A percentile compares a stretch with the other conserved stretches of the same genome.
Evolutionary conservation across 2,888 invertebrate genomes (phyloP).

Genomic region (Diaprepes abbreviatus): DNA sequence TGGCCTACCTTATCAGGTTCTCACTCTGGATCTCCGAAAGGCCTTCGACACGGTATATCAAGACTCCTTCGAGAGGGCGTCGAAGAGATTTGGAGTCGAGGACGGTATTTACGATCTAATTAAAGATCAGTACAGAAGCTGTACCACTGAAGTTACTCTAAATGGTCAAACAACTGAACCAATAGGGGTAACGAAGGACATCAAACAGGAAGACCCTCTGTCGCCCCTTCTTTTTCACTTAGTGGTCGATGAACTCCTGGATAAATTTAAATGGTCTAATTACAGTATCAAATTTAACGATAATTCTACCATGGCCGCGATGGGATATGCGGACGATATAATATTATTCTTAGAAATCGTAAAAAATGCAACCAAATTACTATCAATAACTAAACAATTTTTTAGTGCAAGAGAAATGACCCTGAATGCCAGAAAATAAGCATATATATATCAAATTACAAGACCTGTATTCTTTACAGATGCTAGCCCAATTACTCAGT

Average conservation of each 20-base stretch:
- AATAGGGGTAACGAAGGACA: not conserved
- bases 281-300: not conserved
- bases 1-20: slow-evolving; percentile 22
- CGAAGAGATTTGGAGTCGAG: slow-evolving; percentile 32
- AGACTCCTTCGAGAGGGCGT: slow-evolving; percentile 31
- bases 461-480: not conserved
- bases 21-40: slow-evolving; percentile 48
- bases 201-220: slow-evolving; percentile 32
- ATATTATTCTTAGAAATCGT: slow-evolving; percentile 12
- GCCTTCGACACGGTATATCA: slow-evolving; percentile 51
- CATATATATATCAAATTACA: not conserved
- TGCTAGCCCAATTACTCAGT: not conserved
- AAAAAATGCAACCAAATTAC: not conserved
- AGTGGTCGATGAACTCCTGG: slow-evolving; percentile 23
- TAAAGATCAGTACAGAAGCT: not conserved
- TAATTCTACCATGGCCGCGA: not conserved
- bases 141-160: not conserved
- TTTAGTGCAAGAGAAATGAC: not conserved
- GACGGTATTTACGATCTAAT: not conserved
- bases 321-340: slow-evolving; percentile 48
- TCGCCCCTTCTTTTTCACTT: slow-evolving; percentile 24
- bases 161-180: too few species aligned
- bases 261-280: slow-evolving; percentile 59
- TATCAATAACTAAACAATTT: not conserved
- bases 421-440: not conserved